Conservation (phyloP, 2,113 vertebrate genomes). For the Corythornis vintsioides region DNA sequence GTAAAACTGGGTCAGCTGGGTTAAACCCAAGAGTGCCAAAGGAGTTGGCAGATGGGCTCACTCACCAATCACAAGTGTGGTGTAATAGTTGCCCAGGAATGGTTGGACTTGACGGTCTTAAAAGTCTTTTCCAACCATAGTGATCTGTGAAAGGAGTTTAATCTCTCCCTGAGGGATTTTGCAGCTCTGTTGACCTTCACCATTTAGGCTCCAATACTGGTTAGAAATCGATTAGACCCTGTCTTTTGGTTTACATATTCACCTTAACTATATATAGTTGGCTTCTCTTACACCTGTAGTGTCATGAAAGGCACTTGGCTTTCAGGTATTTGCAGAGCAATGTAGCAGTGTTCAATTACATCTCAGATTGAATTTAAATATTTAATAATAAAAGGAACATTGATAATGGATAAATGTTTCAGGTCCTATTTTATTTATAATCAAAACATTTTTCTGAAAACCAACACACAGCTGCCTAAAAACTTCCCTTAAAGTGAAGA, state of each 20-base stretch:
- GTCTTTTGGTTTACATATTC: neutral
- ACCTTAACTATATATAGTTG: neutral
- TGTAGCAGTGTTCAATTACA: neutral
- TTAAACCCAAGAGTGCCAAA: too few species aligned
- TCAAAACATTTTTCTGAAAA: neutral
- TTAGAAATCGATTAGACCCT: neutral
- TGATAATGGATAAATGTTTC: neutral
- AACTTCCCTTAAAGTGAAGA: neutral
- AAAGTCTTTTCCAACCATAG: too few species aligned
- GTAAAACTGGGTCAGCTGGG: neutral
- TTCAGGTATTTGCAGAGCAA: neutral
- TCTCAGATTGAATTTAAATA: neutral
- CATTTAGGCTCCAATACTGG: neutral
- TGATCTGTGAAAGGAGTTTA: neutral
- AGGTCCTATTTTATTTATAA: neutral
- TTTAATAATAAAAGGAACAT: neutral
- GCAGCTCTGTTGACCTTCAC: neutral
- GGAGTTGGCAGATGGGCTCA: too few species aligned
- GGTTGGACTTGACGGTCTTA: too few species aligned
- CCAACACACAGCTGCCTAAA: neutral
- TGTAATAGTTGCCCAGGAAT: too few species aligned
- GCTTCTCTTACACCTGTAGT: neutral
- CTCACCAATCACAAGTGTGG: too few species aligned
- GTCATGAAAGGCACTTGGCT: neutral
- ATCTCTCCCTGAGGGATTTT: neutral